Evolutionary conservation across 2,888 invertebrate genomes (phyloP), one percentile per base, ranked within the genome.

Genomic region (Tetramorium bicarinatum): DNA sequence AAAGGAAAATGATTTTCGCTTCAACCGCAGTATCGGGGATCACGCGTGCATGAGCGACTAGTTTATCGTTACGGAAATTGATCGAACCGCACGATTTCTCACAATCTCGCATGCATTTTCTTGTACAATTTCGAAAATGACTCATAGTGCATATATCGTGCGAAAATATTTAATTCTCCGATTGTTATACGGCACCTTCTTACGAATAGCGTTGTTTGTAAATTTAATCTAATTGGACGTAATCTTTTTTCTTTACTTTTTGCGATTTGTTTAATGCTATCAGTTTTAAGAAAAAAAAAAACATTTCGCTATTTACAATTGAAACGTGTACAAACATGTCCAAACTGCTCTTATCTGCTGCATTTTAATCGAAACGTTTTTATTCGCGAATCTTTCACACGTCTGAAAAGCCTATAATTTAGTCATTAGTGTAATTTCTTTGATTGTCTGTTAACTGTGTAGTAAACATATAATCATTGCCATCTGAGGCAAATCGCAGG

Each of bases 1-100:
- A 89, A 88, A 88, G 85, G 90, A 89, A 87, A 84, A 62, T 38
- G 64, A 85, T 64, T 83, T 75, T 88, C 86, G 85, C 72, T 49
- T 79, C 15, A 49, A 49, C 41, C 61, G 62, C 41, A 71, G 71
- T 18, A 38, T 21, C 18, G 76, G 2, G 47, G 29, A 74, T 74
- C 72, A 34, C 41, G 34, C 59, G 64, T 21, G 56, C 47, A 44
- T 29, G 64, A 21, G 18, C 67, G 85, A 82, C 80, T 61, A 34
- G 29, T 18, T 64, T 80, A 85, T 84, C 88, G 49, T 34, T 62
- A 59, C 56, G 80, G 72, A 83, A 86, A 87, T 87, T 89, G 83
- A 89, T 89, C 82, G 80, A 47, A 25, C 62, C 13, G n/a, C 34
- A 47, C 44, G 72, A 81, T 89, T 64, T 74, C 61, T 81, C n/a